A percentile compares a stretch with the other conserved stretches of the same genome.
Conservation (phyloP, 2,888 invertebrate species). For the Corythucha ciliata region DNA sequence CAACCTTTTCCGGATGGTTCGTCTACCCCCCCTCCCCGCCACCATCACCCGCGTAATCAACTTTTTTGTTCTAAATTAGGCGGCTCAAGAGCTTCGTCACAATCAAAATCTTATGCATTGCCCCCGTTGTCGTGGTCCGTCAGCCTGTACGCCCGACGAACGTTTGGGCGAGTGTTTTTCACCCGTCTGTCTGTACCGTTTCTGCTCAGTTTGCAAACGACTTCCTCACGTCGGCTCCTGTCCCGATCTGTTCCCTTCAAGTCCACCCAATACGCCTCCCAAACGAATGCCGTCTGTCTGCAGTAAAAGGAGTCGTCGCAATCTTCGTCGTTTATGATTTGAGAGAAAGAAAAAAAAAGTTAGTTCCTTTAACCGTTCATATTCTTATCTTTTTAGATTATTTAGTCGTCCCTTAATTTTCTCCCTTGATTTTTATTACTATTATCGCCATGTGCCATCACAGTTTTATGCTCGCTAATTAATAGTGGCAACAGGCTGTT, state of each 20-base stretch:
- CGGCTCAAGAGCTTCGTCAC: slow-evolving; percentile 34
- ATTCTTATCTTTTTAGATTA: no score
- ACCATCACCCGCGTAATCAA: not conserved
- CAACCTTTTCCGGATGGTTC: not conserved
- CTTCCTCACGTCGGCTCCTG: slow-evolving; percentile 24
- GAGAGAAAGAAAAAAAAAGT: no score
- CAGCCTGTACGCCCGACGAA: slow-evolving; percentile 15
- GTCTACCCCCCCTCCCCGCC: not conserved
- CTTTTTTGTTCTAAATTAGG: slow-evolving; percentile 30
- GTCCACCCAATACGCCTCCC: slow-evolving; percentile 20
- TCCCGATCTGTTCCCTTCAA: slow-evolving; percentile 18
- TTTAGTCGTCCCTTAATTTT: no score
- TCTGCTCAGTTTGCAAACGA: slow-evolving; percentile 34
- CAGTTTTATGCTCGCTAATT: no score
- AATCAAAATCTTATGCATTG: slow-evolving; percentile 37
- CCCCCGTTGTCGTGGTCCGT: slow-evolving; percentile 34
- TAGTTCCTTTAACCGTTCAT: no score
- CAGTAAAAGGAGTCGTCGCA: slow-evolving; percentile 14
- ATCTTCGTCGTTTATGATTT: no score
- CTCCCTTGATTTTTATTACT: no score
- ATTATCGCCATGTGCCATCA: no score
- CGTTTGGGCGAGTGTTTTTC: slow-evolving; percentile 32
- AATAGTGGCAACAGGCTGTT: no score
- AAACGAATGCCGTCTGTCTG: slow-evolving; percentile 12
- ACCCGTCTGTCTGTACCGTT: slow-evolving; percentile 32